Conservation (phyloP, 2,113 vertebrate genomes). For the Paracanthobrama guichenoti region DNA sequence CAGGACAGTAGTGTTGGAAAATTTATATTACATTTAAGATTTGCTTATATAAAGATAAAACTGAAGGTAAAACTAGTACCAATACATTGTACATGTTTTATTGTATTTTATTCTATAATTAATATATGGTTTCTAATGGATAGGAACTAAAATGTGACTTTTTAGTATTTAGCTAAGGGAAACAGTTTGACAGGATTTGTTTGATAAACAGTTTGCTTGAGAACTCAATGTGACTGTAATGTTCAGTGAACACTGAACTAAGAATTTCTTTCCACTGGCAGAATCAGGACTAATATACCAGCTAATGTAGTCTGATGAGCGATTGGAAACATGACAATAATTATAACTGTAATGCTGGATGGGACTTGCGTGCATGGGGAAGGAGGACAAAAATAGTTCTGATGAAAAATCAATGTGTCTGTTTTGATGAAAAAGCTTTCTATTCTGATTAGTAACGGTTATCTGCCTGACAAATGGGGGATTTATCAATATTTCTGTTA, state of each 20-base stretch:
- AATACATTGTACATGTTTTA: too few relatives aligned
- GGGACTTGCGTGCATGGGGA: constrained; percentile 25
- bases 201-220: neutral
- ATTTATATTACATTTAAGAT: too few relatives aligned
- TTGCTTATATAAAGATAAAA: too few relatives aligned
- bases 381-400: constrained; percentile 38
- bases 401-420: constrained; percentile 35
- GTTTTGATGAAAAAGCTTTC: constrained; percentile 36
- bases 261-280: constrained; percentile 32
- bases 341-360: constrained; percentile 29
- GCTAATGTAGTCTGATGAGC: constrained; percentile 34
- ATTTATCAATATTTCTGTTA: constrained; percentile 31
- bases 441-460: constrained; percentile 43
- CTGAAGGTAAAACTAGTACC: too few relatives aligned
- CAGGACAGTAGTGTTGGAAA: neutral
- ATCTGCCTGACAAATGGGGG: constrained; percentile 29
- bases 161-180: too few relatives aligned
- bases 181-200: neutral
- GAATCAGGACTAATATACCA: constrained; percentile 27
- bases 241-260: constrained; percentile 3
- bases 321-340: constrained; percentile 35
- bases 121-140: too few relatives aligned
- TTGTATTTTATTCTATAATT: too few relatives aligned
- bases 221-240: neutral
- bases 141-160: too few relatives aligned